Base-by-base conservation (phyloP, 2,797 vertebrate genomes). In the Chrysocyon brachyurus region DNA sequence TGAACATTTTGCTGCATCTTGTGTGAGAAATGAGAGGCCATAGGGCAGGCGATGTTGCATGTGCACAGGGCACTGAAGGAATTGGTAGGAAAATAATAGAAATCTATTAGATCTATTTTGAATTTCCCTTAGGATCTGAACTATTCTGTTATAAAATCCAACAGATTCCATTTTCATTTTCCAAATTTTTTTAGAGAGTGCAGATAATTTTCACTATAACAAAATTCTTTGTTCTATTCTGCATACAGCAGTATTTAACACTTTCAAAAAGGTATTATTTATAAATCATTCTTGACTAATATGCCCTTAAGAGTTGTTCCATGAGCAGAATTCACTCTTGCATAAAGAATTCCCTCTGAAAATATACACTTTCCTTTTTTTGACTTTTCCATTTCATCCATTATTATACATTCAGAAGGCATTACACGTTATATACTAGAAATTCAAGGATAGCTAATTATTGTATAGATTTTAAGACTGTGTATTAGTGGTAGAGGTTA, bases 71-170 rank as follows among this genome's bases (percentile, higher is more conserved):
- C n/a, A 36, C 68, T 77, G 75, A 92, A 81, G 86, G 81, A 87
- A 88, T 64, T 87, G 86, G 63, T 91, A 3, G 49, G 15, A 22
- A 75, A 56, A 89, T 77, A 84, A 12, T 87, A 14, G 59, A 86
- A 66, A 68, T 89, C 94, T 85, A 87, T 88, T 97, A 95, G 86
- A 90, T 97, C 92, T 97, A 61, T 83, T 97, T 85, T 96, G 73
- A 95, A 95, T 96, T 19, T 24, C 12, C 84, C 87, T 88, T 95
- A 77, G 95, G 52, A 61, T 81, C 40, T 95, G 87, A 54, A 59
- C 1, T 84, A 46, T 77, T 97, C 90, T 97, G 49, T 31, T 81
- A 92, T 59, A 94, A 97, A 95, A 88, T 56, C 94, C 92, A 97
- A 33, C 5, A 97, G 87, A 95, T 97, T 94, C 63, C 63, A 91